Evolutionary conservation across 2,888 invertebrate species (phyloP), one percentile per base, ranked within the genome.

Genomic region (Acleris laterana): DNA sequence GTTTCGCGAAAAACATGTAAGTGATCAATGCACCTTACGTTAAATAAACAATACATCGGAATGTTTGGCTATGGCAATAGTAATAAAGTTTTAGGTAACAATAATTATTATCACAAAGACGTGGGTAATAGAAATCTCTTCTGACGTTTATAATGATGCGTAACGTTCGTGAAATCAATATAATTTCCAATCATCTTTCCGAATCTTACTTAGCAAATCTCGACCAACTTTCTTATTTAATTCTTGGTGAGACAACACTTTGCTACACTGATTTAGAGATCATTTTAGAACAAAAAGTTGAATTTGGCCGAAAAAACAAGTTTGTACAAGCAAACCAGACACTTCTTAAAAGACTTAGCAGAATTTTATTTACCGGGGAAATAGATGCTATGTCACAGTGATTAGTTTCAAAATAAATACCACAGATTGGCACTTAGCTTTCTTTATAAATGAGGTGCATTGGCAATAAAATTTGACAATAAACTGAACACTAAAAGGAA

Each of bases 401-500:
- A 16, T 55, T 20, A 0, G 42, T 13, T 20, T 22, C 20, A 55
- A 55, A 55, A 20, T 13, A 6, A 55, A n/a, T 7, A 22, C 6
- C 7, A 11, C 0, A 7, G 9, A 22, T 5, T 13, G 42, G n/a
- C 46, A 7, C 16, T 22, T 22, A 42, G 20, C 2, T 16, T 16
- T 16, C 16, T 42, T 42, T 19, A 17, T 55, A 44, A 42, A 16
- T 55, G n/a, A 20, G 42, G n/a, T 5, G 9, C 9, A 42, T 13
- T 19, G 3, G 55, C 42, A 55, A 55, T 55, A 55, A 55, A 42
- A 55, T 42, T 55, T 38, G 55, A 42, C 42, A 13, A 42, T 55
- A 55, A 55, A 55, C 55, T 22, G 6, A 22, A n/a, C 25, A 57
- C 46, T 57, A 17, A 57, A 57, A 57, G 25, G n/a, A 22, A 46